Conservation (phyloP, 64 coral and sea anemone genomes). For the Montipora sp. region DNA sequence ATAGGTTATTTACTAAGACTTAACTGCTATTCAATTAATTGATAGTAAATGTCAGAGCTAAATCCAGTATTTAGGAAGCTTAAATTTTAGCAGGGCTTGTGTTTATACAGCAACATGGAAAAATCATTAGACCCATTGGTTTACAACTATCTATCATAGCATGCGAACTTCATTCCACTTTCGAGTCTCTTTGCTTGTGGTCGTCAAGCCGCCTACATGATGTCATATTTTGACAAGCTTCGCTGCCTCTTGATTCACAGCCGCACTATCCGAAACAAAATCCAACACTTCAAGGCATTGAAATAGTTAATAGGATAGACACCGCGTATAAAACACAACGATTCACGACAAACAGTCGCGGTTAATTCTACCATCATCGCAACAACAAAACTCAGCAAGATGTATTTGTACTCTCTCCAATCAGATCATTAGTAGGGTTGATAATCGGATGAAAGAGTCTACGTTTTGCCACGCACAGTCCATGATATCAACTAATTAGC, state of each 20-base stretch:
- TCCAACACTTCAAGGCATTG: constrained; percentile 45
- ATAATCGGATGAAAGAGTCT: not conserved
- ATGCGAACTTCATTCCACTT: not conserved
- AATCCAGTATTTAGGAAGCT: constrained; percentile 51
- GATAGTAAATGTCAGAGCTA: constrained; percentile 52
- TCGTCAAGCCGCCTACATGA: not conserved
- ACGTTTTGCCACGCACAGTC: not conserved
- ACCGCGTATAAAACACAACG: not conserved
- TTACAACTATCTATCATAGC: not conserved
- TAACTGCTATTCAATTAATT: constrained; percentile 66
- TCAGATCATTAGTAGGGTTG: not conserved
- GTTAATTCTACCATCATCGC: not conserved
- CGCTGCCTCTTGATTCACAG: constrained; percentile 12
- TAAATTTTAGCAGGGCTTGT: constrained; percentile 22
- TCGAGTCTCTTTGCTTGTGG: not conserved
- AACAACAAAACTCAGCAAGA: constrained; percentile 24
- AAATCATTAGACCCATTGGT: not conserved
- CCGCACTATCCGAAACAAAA: constrained; percentile 32
- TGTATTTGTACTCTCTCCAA: not conserved
- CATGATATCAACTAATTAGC: not conserved
- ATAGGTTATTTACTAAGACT: constrained; percentile 49
- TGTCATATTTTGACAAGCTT: constrained; percentile 27
- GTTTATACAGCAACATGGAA: constrained; percentile 2
- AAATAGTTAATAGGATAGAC: constrained; percentile 47
- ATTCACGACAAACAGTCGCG: constrained; percentile 19